Percentiles rank a stretch among this genome's conserved stretches.
phyloP scores from a whole-genome alignment of 2,888 invertebrate species.

The Lithophane semibrunnea region DNA sequence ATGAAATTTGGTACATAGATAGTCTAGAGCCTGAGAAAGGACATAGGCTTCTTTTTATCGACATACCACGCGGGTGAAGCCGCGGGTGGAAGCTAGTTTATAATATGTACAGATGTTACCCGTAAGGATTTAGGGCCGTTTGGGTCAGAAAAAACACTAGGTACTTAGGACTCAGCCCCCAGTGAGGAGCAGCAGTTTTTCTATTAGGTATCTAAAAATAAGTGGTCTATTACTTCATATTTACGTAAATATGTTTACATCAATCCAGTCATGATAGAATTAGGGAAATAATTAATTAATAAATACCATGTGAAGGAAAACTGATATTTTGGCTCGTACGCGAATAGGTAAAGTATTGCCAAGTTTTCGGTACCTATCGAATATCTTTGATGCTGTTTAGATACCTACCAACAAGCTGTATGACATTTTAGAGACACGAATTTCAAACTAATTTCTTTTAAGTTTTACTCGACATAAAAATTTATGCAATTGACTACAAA shows the following conservation, averaged over 20 bases:
- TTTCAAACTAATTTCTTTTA: background rate
- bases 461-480: background rate
- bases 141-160: too few species aligned
- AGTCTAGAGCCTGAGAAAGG: too few species aligned
- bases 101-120: too few species aligned
- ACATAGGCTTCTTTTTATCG: too few species aligned
- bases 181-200: background rate
- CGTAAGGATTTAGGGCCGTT: too few species aligned
- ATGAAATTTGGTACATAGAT: too few species aligned
- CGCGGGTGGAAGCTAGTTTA: too few species aligned
- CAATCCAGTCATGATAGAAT: slow-evolving; percentile 16
- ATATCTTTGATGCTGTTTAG: slow-evolving; percentile 24
- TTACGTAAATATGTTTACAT: slow-evolving; percentile 26
- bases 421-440: background rate
- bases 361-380: slow-evolving; percentile 55
- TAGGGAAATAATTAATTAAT: slow-evolving; percentile 32
- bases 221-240: background rate
- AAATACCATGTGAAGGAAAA: slow-evolving; percentile 49
- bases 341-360: slow-evolving; percentile 65
- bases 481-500: background rate
- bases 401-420: background rate
- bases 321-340: slow-evolving; percentile 69
- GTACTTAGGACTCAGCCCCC: background rate
- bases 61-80: too few species aligned
- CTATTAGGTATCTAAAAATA: slow-evolving; percentile 1